Base-by-base conservation (phyloP, 2,888 invertebrate genomes). In the Lepidocyrtinus sp. region DNA sequence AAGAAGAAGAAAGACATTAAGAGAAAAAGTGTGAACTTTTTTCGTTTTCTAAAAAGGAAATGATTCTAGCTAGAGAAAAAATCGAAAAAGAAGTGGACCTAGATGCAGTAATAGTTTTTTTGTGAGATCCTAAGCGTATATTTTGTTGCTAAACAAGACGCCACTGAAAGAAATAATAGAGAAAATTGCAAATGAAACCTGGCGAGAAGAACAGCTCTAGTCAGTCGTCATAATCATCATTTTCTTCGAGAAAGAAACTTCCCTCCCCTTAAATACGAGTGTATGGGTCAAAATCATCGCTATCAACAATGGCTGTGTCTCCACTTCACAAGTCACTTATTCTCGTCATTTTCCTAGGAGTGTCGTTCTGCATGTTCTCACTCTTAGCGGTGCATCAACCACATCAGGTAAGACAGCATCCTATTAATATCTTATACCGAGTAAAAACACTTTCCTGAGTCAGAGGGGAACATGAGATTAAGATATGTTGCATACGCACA, bases 271-370 rank as follows among this genome's bases (percentile, higher is more conserved):
- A 61, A 69, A 36, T 64, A 67, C 74, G 61, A 59, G 79, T 74
- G 77, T 65, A 79, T 79, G 79, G 80, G 80, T 80, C 75, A 73
- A 21, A 59, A 79, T 22, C 73, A 73, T 64, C 59, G 46, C 24
- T 15, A 63, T 64, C 72, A 78, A 68, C 70, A 1, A 86, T 86
- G 86, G 84, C 85, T 59, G 85, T 85, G 25, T 84, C 83, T 73
- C 84, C 85, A 19, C 82, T 86, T 67, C 82, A 85, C 78, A 86
- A 85, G 78, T 86, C 85, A 46, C 84, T 86, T 63, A 76, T 86
- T 61, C 77, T 84, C 77, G 83, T 86, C 75, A 84, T 86, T 65
- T 77, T 84, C 62, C 46, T 85, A 27, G 86, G 86, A 26, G 70
- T 85, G 76, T 80, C 84, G 7, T 83, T 85, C 76, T 85, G 85